Evolutionary conservation across 2,113 vertebrate species (phyloP).

Genomic region (Myiozetetes cayanensis): DNA sequence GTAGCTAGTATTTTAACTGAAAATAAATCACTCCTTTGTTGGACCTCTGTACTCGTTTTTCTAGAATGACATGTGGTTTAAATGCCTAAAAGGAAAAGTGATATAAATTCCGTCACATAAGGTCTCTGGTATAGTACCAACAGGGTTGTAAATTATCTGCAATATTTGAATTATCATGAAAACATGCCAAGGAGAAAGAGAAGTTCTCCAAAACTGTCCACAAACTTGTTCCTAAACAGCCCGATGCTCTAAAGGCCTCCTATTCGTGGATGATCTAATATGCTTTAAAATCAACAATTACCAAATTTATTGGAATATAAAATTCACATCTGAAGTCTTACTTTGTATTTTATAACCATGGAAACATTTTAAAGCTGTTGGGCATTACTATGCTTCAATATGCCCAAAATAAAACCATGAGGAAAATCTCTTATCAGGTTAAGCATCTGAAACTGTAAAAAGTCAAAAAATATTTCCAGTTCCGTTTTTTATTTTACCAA

Average conservation of each 20-base stretch:
- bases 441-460: not conserved
- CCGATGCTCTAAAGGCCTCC: not conserved
- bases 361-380: not conserved
- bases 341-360: not conserved
- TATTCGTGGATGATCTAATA: not conserved
- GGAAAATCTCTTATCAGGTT: not conserved
- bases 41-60: slow-evolving; percentile 54
- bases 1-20: slow-evolving; percentile 62
- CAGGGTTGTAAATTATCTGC: slow-evolving; percentile 19
- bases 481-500: not conserved
- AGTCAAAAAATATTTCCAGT: not conserved
- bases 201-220: not conserved
- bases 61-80: slow-evolving; percentile 61
- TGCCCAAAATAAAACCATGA: not conserved
- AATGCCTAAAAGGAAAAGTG: slow-evolving; percentile 64
- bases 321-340: not conserved
- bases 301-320: not conserved
- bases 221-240: not conserved
- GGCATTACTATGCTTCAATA: not conserved
- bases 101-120: slow-evolving; percentile 38
- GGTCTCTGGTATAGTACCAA: not conserved
- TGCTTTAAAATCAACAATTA: not conserved
- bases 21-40: slow-evolving; percentile 62
- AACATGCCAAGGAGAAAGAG: not conserved
- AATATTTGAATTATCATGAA: not conserved